Conservation (phyloP, 2,113 vertebrate species). For the Pristiophorus japonicus region DNA sequence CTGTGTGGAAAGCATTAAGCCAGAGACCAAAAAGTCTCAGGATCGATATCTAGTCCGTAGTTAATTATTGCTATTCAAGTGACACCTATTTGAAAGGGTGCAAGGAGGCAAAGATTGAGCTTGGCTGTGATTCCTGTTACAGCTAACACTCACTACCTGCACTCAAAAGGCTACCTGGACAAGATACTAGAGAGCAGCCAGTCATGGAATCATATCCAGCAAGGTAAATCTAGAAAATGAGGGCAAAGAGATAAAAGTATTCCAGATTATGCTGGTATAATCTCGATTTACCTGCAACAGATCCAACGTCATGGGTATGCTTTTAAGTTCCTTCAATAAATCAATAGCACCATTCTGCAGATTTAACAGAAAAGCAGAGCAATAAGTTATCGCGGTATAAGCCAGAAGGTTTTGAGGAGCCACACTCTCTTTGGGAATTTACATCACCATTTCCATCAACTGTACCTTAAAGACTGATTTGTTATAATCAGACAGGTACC, state of each 20-base stretch:
- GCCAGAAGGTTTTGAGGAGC: not conserved
- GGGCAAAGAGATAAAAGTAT: not conserved
- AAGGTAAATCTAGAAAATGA: not conserved
- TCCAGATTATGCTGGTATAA: not conserved
- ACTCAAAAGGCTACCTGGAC: not conserved
- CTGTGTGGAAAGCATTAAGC: not conserved
- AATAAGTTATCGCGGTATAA: not conserved
- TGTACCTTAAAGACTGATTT: not conserved
- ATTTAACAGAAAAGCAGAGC: conserved; percentile 12
- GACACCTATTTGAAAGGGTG: not conserved
- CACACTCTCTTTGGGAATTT: not conserved
- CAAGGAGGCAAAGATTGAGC: not conserved
- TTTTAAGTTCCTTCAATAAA: conserved; percentile 80
- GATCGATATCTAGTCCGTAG: not conserved
- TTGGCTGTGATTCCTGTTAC: not conserved
- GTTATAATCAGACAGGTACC: not conserved
- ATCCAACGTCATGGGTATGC: conserved; percentile 80
- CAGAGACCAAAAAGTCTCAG: not conserved
- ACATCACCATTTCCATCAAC: not conserved
- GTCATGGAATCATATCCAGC: not conserved
- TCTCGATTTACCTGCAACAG: conserved; percentile 74
- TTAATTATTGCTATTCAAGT: not conserved
- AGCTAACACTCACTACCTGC: not conserved
- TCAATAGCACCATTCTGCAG: conserved; percentile 84
- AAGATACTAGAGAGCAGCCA: not conserved